Evolutionary conservation across 1,140 invertebrate species (phyloP).

Genomic region (Cyphomyrmex costatus): DNA sequence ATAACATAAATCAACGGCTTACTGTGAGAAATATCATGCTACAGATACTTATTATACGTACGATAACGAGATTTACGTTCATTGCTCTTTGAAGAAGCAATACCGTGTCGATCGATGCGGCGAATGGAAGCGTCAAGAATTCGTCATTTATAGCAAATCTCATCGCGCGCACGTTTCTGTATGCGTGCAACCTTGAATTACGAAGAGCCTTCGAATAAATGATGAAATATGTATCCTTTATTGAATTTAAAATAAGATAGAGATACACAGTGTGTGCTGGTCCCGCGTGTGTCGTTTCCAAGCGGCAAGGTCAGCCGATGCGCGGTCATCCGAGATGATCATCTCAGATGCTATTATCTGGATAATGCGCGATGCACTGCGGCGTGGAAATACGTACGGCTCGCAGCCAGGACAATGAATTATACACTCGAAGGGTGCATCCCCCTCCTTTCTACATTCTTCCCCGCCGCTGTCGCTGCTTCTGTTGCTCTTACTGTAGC

Average conservation of each 20-base stretch:
- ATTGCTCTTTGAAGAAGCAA: conserved; percentile 28
- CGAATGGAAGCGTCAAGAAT: conserved; percentile 52
- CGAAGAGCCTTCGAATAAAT: conserved; percentile 73
- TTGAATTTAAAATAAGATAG: conserved; percentile 77
- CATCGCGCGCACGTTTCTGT: conserved; percentile 28
- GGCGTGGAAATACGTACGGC: conserved; percentile 66
- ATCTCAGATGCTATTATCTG: conserved; percentile 81
- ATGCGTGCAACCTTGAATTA: conserved; percentile 68
- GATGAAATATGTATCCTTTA: conserved; percentile 77
- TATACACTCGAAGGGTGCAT: conserved; percentile 74
- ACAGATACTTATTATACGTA: conserved; percentile 21
- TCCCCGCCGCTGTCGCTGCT: conserved; percentile 31
- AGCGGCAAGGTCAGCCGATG: conserved; percentile 73
- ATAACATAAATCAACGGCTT: conserved; percentile 37
- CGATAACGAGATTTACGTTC: conserved; percentile 32
- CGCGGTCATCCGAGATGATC: conserved; percentile 80
- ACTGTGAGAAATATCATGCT: conserved; percentile 23
- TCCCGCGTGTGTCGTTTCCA: conserved; percentile 68
- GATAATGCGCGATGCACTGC: conserved; percentile 75
- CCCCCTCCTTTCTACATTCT: conserved; percentile 50
- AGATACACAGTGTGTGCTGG: conserved; percentile 63
- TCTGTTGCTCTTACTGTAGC: conserved; percentile 33
- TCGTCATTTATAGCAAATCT: conserved; percentile 49
- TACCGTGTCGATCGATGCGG: conserved; percentile 6
- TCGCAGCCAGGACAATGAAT: conserved; percentile 78